phyloP scores from a whole-genome alignment of 2,113 vertebrate genomes.

The Prunella himalayana region DNA sequence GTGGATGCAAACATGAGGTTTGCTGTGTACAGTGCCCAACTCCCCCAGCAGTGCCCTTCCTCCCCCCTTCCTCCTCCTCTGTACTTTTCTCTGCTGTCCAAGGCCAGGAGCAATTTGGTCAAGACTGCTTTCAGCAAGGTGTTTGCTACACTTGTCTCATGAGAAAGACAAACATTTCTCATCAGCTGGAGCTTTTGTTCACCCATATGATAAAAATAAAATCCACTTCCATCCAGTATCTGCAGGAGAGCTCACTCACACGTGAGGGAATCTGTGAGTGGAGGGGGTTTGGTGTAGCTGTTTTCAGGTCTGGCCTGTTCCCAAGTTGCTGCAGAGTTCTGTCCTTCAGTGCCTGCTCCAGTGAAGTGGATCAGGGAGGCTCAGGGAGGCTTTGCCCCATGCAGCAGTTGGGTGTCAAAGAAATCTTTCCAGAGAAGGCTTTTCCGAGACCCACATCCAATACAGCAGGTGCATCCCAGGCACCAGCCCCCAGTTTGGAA shows the following conservation, averaged over 20 bases:
- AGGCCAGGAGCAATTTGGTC: not conserved
- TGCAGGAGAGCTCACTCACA: fast-evolving
- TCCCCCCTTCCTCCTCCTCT: not conserved
- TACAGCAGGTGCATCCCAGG: not conserved
- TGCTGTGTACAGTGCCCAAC: not conserved
- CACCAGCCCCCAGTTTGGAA: not conserved
- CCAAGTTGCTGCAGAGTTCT: not conserved
- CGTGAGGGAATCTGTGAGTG: fast-evolving
- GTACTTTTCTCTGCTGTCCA: not conserved
- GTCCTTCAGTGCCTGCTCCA: not conserved
- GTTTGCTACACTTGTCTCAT: not conserved
- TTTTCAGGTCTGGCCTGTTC: not conserved
- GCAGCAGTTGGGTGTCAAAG: not conserved
- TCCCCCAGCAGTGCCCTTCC: not conserved
- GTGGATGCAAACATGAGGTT: not conserved
- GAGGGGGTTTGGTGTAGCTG: not conserved
- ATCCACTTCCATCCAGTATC: not conserved
- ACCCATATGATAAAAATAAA: not conserved
- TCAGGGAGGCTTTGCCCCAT: not conserved
- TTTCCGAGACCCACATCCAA: not conserved
- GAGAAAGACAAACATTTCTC: not conserved
- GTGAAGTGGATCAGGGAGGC: not conserved
- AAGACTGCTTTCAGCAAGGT: not conserved
- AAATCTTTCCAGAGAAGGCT: not conserved
- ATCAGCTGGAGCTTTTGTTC: not conserved